These are phyloP conservation scores for Amaurobius ferox DNA, from an alignment of 2,888 invertebrate genomes.

Conservation along the genomic window DNA sequence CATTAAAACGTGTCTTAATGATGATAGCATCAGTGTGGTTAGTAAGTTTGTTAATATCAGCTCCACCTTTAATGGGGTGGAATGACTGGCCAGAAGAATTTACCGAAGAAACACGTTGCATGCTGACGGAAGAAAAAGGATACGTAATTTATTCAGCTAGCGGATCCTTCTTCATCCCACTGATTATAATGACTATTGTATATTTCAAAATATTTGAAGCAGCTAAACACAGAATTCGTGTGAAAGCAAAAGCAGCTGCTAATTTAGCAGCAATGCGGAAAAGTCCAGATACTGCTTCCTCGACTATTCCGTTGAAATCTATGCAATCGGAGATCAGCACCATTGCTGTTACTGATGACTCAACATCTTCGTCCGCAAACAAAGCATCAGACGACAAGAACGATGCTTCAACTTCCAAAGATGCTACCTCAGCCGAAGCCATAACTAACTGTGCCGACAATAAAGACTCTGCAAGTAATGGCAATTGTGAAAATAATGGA, in stretches of 20 bases:
- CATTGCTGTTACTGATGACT: slow-evolving; percentile 64
- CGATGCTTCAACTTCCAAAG: slow-evolving; percentile 3
- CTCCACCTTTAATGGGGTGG: slow-evolving; percentile 94
- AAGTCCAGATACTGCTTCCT: slow-evolving; percentile 49
- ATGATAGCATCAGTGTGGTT: slow-evolving; percentile 93
- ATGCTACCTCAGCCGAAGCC: slow-evolving; percentile 10
- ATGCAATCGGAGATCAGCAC: slow-evolving; percentile 68
- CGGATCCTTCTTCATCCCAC: slow-evolving; percentile 96
- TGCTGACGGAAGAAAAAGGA: slow-evolving; percentile 90
- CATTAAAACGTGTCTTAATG: slow-evolving; percentile 88
- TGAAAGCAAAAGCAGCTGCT: slow-evolving; percentile 87
- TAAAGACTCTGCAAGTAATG: background rate
- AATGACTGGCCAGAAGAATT: slow-evolving; percentile 93
- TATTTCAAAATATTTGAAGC: slow-evolving; percentile 97
- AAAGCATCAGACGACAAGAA: slow-evolving; percentile 43
- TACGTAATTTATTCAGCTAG: slow-evolving; percentile 94
- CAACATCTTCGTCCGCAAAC: slow-evolving; percentile 52
- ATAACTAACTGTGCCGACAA: slow-evolving; percentile 4
- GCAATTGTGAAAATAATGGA: no score
- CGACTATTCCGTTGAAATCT: slow-evolving; percentile 58
- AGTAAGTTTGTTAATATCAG: slow-evolving; percentile 89
- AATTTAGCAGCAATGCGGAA: slow-evolving; percentile 59
- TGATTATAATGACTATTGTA: slow-evolving; percentile 95
- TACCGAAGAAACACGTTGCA: slow-evolving; percentile 86
- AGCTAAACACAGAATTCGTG: slow-evolving; percentile 88